These are phyloP conservation scores for Erethizon dorsatum DNA, from an alignment of 2,797 vertebrate genomes.

Conservation along the genomic window DNA sequence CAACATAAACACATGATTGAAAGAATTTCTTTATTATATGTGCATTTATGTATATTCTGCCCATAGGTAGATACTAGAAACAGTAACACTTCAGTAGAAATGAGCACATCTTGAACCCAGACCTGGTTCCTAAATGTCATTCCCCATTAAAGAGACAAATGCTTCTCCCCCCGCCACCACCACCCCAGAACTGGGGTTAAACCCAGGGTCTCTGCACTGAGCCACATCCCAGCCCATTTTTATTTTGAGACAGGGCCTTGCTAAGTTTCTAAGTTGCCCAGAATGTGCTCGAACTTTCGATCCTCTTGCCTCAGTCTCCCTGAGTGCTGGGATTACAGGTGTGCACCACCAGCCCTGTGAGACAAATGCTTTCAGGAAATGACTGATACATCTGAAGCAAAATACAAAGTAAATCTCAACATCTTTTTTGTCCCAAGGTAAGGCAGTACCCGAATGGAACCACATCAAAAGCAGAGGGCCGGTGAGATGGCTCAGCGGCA, in stretches of 20 bases:
- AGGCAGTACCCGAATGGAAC: neutral
- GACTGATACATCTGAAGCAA: neutral
- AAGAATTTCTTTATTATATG: neutral
- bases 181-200: neutral
- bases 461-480: neutral
- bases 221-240: neutral
- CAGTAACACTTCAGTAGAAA: conserved; percentile 22
- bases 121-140: conserved; percentile 21
- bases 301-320: neutral
- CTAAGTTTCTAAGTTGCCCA: neutral
- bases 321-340: neutral
- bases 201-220: neutral
- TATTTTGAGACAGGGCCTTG: neutral
- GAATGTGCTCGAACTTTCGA: neutral
- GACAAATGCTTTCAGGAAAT: neutral
- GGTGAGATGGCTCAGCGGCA: too few relatives aligned
- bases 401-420: conserved; percentile 14
- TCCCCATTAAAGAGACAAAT: neutral
- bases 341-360: neutral
- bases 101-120: neutral
- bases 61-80: neutral
- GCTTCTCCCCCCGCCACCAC: neutral
- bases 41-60: neutral
- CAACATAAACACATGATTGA: conserved; percentile 21
- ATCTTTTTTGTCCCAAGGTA: conserved; percentile 1